These are phyloP conservation scores for Sciurus carolinensis DNA, from an alignment of 2,797 vertebrate species.

Conservation along the genomic window DNA sequence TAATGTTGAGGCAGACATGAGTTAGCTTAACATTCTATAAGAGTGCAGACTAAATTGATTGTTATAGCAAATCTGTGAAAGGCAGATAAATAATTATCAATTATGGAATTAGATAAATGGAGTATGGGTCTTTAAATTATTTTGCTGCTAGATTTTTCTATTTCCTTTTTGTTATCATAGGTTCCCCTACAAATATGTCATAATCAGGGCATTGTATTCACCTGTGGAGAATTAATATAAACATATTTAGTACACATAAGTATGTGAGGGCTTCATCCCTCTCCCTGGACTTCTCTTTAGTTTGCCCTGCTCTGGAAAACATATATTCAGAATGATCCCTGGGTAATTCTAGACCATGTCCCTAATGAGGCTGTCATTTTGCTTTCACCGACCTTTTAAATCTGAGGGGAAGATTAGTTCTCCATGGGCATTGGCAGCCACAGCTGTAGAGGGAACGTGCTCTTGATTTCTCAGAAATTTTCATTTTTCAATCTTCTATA, in stretches of 20 bases:
- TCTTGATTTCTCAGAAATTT: constrained; percentile 26
- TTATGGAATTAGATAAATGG: constrained; percentile 10
- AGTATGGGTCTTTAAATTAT: not conserved
- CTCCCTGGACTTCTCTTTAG: constrained; percentile 1
- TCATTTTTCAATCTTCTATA: not conserved
- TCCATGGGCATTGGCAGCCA: not conserved
- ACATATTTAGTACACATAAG: not conserved
- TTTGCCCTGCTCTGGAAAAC: not conserved
- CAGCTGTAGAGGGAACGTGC: not conserved
- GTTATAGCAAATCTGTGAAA: not conserved
- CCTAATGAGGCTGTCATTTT: not conserved
- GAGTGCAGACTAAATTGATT: not conserved
- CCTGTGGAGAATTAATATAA: not conserved
- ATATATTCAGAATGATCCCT: not conserved
- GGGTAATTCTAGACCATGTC: not conserved
- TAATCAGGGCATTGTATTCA: not conserved
- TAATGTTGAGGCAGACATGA: not conserved
- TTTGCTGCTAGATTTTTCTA: not conserved
- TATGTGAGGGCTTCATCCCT: not conserved
- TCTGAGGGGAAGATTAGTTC: not conserved
- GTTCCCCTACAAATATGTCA: constrained; percentile 1
- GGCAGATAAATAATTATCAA: constrained; percentile 1
- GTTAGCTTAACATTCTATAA: not conserved
- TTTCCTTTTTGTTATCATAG: not conserved
- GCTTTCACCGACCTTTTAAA: not conserved